Evolutionary conservation across 2,113 vertebrate genomes (phyloP).

Genomic region (Chloebia gouldiae): DNA sequence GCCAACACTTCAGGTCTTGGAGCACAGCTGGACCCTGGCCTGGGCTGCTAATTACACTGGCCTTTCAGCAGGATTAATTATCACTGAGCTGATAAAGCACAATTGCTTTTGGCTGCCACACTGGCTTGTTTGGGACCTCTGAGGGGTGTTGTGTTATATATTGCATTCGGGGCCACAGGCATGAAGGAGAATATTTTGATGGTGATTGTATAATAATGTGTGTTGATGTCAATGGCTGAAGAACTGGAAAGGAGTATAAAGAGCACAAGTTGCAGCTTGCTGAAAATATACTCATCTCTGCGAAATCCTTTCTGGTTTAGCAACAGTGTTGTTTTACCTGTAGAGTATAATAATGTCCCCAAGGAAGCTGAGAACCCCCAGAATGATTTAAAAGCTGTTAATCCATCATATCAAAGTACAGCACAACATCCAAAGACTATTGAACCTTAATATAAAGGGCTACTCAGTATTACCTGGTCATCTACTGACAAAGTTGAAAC

Average conservation of each 20-base stretch:
- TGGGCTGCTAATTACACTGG: neutral
- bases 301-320: neutral
- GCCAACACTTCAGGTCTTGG: neutral
- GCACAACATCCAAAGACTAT: neutral
- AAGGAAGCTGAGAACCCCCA: neutral
- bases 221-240: neutral
- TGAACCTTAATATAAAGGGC: neutral
- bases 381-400: constrained; percentile 8
- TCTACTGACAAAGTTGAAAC: constrained; percentile 16
- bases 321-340: neutral
- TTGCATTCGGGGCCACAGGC: neutral
- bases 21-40: neutral
- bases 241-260: neutral
- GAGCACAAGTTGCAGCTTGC: neutral
- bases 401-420: neutral
- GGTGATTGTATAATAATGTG: neutral
- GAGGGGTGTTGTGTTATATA: neutral
- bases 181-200: neutral
- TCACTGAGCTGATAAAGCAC: neutral
- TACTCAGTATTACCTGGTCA: neutral
- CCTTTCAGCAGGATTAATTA: constrained; percentile 4
- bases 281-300: neutral
- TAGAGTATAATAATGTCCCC: constrained; percentile 8
- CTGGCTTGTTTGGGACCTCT: neutral
- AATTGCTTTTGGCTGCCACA: neutral